These are phyloP conservation scores for Euphonia xanthogaster DNA, from an alignment of 2,797 vertebrate species.

Conservation along the genomic window DNA sequence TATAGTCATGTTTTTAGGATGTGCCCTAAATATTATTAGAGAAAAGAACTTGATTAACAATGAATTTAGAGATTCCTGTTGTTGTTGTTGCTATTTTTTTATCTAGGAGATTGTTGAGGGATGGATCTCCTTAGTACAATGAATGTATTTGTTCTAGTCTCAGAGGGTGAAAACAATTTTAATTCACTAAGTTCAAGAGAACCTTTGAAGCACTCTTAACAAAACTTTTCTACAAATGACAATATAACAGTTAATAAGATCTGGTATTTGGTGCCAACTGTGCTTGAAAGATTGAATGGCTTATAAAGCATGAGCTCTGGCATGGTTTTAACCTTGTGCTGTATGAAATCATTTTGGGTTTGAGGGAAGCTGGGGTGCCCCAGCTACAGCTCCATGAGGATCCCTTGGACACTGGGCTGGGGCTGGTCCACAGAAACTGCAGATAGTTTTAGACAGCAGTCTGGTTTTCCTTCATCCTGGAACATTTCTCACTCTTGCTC, in stretches of 20 bases:
- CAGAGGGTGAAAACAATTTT: background rate
- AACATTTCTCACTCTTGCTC: background rate
- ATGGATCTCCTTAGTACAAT: background rate
- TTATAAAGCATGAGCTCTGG: background rate
- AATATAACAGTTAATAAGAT: background rate
- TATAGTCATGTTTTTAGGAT: background rate
- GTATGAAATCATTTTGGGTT: accelerated
- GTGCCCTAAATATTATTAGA: background rate
- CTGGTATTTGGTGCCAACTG: background rate
- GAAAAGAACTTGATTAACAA: conserved; percentile 8
- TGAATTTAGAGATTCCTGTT: background rate
- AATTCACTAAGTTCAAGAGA: background rate
- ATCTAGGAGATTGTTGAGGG: background rate
- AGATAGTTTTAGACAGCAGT: background rate
- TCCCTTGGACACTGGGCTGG: background rate
- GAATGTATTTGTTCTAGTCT: background rate
- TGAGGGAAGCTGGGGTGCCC: background rate
- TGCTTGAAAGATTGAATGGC: background rate
- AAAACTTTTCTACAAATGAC: background rate
- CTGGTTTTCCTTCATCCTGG: background rate
- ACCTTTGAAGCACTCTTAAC: background rate
- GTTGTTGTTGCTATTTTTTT: background rate
- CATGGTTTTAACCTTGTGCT: background rate
- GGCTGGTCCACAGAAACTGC: background rate
- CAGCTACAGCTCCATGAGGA: background rate